Conservation (phyloP, 2,888 invertebrate species). For the Torymus tubicola region DNA sequence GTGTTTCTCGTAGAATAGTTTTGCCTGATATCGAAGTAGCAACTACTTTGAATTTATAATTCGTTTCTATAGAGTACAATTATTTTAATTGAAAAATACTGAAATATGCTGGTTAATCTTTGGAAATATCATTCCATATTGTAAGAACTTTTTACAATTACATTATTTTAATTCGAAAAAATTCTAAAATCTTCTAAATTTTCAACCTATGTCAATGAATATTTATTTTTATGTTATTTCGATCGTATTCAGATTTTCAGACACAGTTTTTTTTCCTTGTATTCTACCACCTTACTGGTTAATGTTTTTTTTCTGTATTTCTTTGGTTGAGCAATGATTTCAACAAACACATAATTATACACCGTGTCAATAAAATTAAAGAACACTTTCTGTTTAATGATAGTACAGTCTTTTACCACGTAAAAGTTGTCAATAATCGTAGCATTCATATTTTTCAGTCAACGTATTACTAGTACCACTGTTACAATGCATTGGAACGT, state of each 20-base stretch:
- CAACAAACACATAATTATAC: slow-evolving; percentile 44
- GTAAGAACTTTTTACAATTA: background rate
- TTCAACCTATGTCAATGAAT: background rate
- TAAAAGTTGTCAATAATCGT: background rate
- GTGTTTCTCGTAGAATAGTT: slow-evolving; percentile 1
- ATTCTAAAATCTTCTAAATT: slow-evolving; percentile 8
- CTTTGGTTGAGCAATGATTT: slow-evolving; percentile 54
- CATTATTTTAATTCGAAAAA: background rate
- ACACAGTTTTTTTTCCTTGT: background rate
- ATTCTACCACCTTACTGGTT: slow-evolving; percentile 40
- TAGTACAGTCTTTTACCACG: slow-evolving; percentile 48
- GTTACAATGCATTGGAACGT: background rate
- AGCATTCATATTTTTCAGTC: background rate
- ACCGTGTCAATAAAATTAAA: slow-evolving; percentile 38
- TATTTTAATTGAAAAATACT: slow-evolving; percentile 22
- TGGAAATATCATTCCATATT: slow-evolving; percentile 9
- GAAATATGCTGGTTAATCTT: slow-evolving; percentile 31
- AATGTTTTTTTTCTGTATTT: slow-evolving; percentile 32
- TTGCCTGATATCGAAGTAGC: background rate
- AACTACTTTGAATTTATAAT: slow-evolving; percentile 3
- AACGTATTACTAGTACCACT: background rate
- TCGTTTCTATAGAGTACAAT: slow-evolving; percentile 19
- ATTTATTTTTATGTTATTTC: slow-evolving; percentile 5
- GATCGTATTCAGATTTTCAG: slow-evolving; percentile 2
- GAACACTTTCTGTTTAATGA: slow-evolving; percentile 44